These are phyloP conservation scores for Sebastes schlegelii DNA, from an alignment of 2,113 vertebrate genomes.

Conservation along the genomic window DNA sequence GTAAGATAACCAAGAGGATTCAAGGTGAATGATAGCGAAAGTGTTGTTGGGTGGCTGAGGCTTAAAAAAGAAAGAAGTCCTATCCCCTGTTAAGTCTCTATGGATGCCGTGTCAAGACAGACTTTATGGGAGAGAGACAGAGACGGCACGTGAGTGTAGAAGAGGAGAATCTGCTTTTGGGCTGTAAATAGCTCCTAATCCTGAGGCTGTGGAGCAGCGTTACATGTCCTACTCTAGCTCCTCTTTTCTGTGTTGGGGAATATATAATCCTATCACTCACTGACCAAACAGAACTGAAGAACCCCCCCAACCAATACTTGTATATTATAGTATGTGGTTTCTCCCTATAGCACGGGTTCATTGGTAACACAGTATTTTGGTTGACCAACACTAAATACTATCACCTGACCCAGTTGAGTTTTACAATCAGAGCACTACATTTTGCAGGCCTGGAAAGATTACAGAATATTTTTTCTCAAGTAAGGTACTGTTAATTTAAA, in stretches of 20 bases:
- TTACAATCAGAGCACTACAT: neutral
- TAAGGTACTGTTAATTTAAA: neutral
- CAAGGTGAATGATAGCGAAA: neutral
- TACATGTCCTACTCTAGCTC: constrained; percentile 36
- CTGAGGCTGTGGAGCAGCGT: constrained; percentile 49
- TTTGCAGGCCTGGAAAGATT: neutral
- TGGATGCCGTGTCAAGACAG: constrained; percentile 1
- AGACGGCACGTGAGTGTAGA: constrained; percentile 14
- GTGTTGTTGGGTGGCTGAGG: constrained; percentile 6
- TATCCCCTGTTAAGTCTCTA: neutral
- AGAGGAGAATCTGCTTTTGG: constrained; percentile 50
- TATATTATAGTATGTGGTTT: neutral
- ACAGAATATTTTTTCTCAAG: neutral
- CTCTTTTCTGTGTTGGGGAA: constrained; percentile 3
- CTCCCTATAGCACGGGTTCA: neutral
- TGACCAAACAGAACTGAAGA: neutral
- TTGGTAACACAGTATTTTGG: neutral
- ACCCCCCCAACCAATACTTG: neutral
- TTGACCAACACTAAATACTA: neutral
- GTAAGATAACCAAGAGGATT: constrained; percentile 5
- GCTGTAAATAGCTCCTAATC: constrained; percentile 69
- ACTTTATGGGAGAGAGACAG: constrained; percentile 8
- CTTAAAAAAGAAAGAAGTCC: constrained; percentile 6
- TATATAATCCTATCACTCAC: neutral
- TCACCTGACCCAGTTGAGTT: neutral